Conservation (phyloP, 1,140 invertebrate species). For the Rhopalosiphum padi region DNA sequence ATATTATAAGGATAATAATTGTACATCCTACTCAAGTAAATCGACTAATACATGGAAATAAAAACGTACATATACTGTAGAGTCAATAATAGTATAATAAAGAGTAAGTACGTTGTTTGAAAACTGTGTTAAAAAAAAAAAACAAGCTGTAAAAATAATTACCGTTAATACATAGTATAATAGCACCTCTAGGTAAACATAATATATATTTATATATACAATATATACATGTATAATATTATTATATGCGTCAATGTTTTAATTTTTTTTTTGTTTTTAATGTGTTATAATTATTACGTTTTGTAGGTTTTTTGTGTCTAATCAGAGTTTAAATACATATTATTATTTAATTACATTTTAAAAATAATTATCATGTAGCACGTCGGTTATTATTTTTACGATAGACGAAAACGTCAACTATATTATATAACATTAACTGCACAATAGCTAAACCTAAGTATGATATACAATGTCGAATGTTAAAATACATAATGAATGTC, state of each 20-base stretch:
- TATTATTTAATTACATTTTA: conserved; percentile 22
- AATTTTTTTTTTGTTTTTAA: neutral
- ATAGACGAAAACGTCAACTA: neutral
- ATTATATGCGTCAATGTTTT: neutral
- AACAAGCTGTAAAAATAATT: neutral
- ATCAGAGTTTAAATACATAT: conserved; percentile 20
- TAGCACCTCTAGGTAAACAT: neutral
- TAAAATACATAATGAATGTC: neutral
- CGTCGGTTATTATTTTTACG: neutral
- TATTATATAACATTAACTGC: neutral
- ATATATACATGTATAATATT: neutral
- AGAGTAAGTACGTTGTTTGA: neutral
- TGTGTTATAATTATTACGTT: conserved; percentile 3
- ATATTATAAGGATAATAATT: neutral
- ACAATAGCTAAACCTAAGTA: neutral
- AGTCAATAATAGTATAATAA: neutral
- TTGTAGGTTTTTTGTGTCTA: neutral
- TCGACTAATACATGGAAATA: neutral
- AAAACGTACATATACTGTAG: neutral
- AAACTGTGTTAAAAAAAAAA: neutral
- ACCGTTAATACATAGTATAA: neutral
- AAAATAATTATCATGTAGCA: neutral
- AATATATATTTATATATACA: neutral
- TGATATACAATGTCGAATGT: neutral
- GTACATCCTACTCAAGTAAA: neutral